A percentile compares a stretch with the other conserved stretches of the same genome.
Evolutionary conservation across 2,888 invertebrate species (phyloP).

Genomic region (Drosophila parthenogenetica): DNA sequence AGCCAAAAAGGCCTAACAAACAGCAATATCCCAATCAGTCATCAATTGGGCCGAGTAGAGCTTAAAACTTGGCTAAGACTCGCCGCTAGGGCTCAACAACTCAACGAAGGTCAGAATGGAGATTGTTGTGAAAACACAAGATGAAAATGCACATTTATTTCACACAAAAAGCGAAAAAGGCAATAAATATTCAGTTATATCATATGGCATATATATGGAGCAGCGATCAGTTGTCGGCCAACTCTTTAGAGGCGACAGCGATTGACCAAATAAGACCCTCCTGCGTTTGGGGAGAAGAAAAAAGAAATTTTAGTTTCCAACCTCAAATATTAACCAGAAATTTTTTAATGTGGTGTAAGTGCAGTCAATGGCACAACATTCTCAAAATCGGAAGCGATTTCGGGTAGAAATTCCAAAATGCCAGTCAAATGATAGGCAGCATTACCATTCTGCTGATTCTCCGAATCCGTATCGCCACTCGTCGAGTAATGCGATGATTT

Average conservation of each 20-base stretch:
- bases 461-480: constrained; percentile 17
- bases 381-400: constrained; percentile 30
- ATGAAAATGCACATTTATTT: constrained; percentile 68
- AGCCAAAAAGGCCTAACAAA: constrained; percentile 14
- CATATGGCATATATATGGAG: neutral
- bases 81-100: neutral
- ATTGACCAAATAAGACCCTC: constrained; percentile 26
- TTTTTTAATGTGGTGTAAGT: constrained; percentile 18
- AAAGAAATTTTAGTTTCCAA: neutral
- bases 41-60: constrained; percentile 26
- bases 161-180: neutral
- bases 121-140: constrained; percentile 29
- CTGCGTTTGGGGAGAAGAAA: constrained; percentile 13
- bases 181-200: too few species aligned
- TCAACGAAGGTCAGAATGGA: constrained; percentile 18
- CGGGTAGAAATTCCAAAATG: constrained; percentile 15
- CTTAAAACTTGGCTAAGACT: constrained; percentile 1
- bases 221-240: constrained; percentile 32
- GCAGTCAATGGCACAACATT: constrained; percentile 10
- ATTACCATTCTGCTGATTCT: constrained; percentile 29
- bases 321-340: neutral
- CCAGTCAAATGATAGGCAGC: neutral
- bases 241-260: constrained; percentile 40
- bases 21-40: constrained; percentile 25
- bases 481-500: neutral